Percentiles rank a stretch among this genome's conserved stretches.
These are phyloP conservation scores for Sebastes matsubarae DNA, from an alignment of 2,797 vertebrate species.

Conservation along the genomic window DNA sequence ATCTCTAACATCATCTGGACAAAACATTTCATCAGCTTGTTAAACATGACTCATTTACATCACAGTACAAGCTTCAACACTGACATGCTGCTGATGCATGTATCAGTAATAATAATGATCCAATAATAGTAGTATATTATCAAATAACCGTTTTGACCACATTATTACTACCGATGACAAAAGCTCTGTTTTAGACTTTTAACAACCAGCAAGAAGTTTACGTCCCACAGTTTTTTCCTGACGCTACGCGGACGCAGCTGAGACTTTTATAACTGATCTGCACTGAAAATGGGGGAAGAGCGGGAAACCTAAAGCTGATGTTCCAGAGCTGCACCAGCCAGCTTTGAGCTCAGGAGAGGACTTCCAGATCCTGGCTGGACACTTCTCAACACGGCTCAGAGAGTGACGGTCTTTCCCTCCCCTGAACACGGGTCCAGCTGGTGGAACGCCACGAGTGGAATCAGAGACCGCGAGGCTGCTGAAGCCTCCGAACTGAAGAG, in stretches of 20 bases:
- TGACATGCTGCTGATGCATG: background rate
- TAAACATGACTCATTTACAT: background rate
- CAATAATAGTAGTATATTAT: background rate
- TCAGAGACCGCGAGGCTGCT: conserved; percentile 33
- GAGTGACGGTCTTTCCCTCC: background rate
- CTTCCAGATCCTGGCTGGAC: no score
- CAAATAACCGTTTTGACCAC: no score
- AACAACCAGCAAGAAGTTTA: no score
- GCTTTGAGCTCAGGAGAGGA: no score
- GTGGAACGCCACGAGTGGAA: conserved; percentile 3
- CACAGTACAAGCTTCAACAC: background rate
- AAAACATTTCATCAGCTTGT: background rate
- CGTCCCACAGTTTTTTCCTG: conserved; percentile 14
- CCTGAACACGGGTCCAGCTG: conserved; percentile 31
- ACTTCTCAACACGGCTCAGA: no score
- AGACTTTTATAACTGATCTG: conserved; percentile 82
- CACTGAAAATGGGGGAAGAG: conserved; percentile 69
- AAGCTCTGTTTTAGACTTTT: background rate
- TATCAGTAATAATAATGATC: background rate
- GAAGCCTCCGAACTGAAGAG: conserved; percentile 35
- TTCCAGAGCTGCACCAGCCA: conserved; percentile 4
- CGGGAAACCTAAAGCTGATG: background rate
- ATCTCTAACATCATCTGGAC: background rate
- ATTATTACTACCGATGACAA: background rate
- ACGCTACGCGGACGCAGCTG: conserved; percentile 73